These are phyloP conservation scores for Hyphantria cunea DNA, from an alignment of 1,140 invertebrate genomes.

Conservation along the genomic window DNA sequence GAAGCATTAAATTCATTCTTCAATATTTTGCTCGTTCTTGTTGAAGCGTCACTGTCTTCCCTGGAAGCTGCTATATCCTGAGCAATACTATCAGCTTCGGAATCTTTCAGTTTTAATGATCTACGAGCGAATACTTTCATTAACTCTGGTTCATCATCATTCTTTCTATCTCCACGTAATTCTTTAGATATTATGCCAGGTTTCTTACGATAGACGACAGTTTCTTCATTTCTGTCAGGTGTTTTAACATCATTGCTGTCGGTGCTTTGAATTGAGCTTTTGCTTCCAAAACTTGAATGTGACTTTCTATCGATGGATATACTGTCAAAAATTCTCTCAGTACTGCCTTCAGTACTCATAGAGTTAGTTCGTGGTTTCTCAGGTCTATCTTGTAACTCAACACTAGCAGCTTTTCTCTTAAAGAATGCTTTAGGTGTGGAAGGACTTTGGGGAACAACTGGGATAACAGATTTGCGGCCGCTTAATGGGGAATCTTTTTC, in stretches of 20 bases:
- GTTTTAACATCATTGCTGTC: slow-evolving; percentile 70
- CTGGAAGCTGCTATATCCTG: slow-evolving; percentile 78
- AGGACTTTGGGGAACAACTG: slow-evolving; percentile 56
- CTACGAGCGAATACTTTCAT: slow-evolving; percentile 90
- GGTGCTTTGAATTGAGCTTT: slow-evolving; percentile 82
- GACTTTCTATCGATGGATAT: slow-evolving; percentile 77
- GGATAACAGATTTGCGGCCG: slow-evolving; percentile 39
- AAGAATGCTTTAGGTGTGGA: slow-evolving; percentile 68
- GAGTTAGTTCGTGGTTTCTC: slow-evolving; percentile 71
- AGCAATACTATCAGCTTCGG: slow-evolving; percentile 83
- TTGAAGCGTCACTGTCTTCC: slow-evolving; percentile 50
- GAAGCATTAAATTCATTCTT: slow-evolving; percentile 79
- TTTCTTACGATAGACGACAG: slow-evolving; percentile 74
- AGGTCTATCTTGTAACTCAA: slow-evolving; percentile 60
- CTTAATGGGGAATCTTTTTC: slow-evolving; percentile 49
- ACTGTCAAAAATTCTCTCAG: slow-evolving; percentile 72
- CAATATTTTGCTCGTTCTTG: slow-evolving; percentile 53
- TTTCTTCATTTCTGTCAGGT: slow-evolving; percentile 67
- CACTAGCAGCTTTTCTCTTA: slow-evolving; percentile 66
- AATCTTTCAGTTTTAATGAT: slow-evolving; percentile 88
- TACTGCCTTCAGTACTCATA: slow-evolving; percentile 69
- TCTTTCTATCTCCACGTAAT: slow-evolving; percentile 66
- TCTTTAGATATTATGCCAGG: slow-evolving; percentile 57
- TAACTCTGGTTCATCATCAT: slow-evolving; percentile 88
- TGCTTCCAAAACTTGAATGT: slow-evolving; percentile 75